phyloP scores from a whole-genome alignment of 2,888 invertebrate genomes.

The Chloroclystis v-ata region DNA sequence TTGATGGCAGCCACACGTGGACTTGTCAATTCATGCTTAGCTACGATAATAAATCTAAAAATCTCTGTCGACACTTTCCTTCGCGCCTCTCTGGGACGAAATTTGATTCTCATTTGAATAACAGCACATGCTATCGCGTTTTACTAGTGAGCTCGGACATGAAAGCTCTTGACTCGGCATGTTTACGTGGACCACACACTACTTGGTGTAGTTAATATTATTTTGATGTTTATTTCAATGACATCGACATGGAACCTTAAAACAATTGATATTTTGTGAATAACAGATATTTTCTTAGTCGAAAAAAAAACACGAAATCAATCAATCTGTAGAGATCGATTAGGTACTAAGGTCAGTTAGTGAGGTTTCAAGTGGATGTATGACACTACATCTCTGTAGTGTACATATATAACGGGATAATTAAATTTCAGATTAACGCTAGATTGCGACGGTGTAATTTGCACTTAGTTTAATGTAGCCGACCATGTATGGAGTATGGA shows the following conservation, averaged over 20 bases:
- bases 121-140: conserved; percentile 54
- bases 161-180: conserved; percentile 41
- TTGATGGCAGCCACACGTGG: conserved; percentile 40
- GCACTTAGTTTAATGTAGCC: background rate
- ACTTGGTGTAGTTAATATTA: conserved; percentile 31
- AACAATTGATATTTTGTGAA: too few relatives aligned
- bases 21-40: conserved; percentile 53
- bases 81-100: conserved; percentile 49
- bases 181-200: conserved; percentile 59
- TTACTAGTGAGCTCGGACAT: conserved; percentile 47
- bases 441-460: background rate
- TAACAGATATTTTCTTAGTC: too few relatives aligned
- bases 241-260: conserved; percentile 16
- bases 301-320: too few relatives aligned
- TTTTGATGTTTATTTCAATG: conserved; percentile 21
- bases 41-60: conserved; percentile 62
- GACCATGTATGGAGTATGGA: background rate
- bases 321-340: too few relatives aligned
- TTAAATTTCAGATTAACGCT: too few relatives aligned
- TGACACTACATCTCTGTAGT: too few relatives aligned
- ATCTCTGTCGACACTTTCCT: conserved; percentile 54
- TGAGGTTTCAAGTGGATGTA: too few relatives aligned
- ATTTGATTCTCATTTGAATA: conserved; percentile 63
- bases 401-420: too few relatives aligned
- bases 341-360: too few relatives aligned